A percentile compares a stretch with the other conserved stretches of the same genome.
Evolutionary conservation across 2,888 invertebrate genomes (phyloP).

Genomic region (Bimastos eiseni): DNA sequence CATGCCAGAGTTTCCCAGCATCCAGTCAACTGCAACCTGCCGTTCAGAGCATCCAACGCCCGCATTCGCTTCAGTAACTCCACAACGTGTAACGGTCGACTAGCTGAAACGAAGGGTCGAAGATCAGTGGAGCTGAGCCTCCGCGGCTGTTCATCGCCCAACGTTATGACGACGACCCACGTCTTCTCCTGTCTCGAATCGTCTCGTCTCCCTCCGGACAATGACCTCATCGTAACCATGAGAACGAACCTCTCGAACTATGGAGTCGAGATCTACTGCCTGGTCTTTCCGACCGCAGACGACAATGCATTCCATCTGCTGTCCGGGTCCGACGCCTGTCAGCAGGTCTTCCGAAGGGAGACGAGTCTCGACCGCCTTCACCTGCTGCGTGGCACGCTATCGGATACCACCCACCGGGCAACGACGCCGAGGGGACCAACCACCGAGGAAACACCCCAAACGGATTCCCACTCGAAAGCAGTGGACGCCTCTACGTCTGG

Average conservation of each 20-base stretch:
- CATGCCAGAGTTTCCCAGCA: not conserved
- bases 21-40: not conserved
- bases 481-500: not conserved
- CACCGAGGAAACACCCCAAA: not conserved
- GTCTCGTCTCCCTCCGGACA: not conserved
- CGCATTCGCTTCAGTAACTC: not conserved
- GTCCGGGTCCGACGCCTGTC: not conserved
- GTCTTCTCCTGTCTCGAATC: conserved; percentile 14
- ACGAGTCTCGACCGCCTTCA: not conserved
- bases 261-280: not conserved
- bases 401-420: not conserved
- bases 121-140: not conserved
- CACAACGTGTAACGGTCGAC: not conserved
- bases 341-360: not conserved
- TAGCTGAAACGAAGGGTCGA: not conserved
- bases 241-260: not conserved
- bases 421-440: not conserved
- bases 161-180: not conserved
- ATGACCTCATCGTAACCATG: not conserved
- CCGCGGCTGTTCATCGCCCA: not conserved
- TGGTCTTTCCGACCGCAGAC: not conserved
- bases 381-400: not conserved
- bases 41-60: not conserved
- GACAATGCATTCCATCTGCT: not conserved
- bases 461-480: not conserved